Percentiles rank a stretch among this genome's conserved stretches.
phyloP scores from a whole-genome alignment of 2,888 invertebrate species.

The Pecten maximus region DNA sequence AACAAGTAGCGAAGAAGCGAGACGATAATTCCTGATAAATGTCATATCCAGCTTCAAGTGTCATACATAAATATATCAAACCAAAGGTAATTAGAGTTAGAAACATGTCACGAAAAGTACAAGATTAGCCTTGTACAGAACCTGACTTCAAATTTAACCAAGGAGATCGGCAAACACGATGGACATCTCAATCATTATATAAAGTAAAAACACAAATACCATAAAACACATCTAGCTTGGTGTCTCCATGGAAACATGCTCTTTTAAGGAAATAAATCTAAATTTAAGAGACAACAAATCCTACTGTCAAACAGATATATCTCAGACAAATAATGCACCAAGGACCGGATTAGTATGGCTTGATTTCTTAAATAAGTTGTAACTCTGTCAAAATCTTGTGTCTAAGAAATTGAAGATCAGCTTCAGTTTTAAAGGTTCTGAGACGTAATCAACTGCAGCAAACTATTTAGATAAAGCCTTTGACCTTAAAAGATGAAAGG shows the following conservation, averaged over 20 bases:
- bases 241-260: background rate
- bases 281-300: background rate
- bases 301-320: background rate
- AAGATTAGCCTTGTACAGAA: background rate
- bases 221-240: background rate
- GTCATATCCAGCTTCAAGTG: background rate
- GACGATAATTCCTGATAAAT: background rate
- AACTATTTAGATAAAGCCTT: background rate
- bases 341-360: background rate
- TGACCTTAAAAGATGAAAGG: background rate
- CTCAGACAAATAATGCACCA: background rate
- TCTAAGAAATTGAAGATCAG: background rate
- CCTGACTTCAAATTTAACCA: background rate
- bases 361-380: background rate
- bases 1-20: background rate
- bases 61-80: background rate
- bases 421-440: background rate
- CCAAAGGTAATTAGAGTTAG: background rate
- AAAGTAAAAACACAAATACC: background rate
- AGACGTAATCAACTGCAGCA: background rate
- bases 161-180: background rate
- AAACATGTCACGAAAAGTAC: background rate
- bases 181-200: background rate
- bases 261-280: background rate
- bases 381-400: background rate